Evolutionary conservation across 2,113 vertebrate species (phyloP), one percentile per base, ranked within the genome.

Genomic region (Tricholaema leucomelas): DNA sequence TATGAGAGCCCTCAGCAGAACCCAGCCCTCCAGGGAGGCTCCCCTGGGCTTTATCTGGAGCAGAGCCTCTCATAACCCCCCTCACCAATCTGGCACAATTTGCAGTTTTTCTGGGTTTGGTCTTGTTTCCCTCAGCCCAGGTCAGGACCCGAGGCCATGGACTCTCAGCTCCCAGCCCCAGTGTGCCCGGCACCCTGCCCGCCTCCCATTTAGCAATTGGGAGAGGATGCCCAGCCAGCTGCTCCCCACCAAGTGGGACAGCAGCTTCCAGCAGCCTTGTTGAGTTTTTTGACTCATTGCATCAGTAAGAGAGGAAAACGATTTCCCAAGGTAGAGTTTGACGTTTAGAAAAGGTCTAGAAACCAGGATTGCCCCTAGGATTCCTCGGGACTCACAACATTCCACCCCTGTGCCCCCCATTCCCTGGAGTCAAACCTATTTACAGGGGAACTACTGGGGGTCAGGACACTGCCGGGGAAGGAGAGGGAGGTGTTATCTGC

Each of bases 61-160:
- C 69, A 72, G 60, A 50, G 74, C 12, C 4, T 20, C 81, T 69
- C 59, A 1, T 6, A n/a, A 56, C 10, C 46, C 58, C 10, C 13
- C 48, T 30, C 5, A 4, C 23, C 12, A 3, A 75, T 88, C 94
- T 94, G 96, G 94, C 81, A 93, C 90, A 96, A 94, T 93, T 90
- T 94, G 92, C 96, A 85, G 90, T 95, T 94, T 92, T 89, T 85
- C 70, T 73, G 85, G 80, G 35, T 61, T 92, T 88, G 13, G 72
- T 79, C 91, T 91, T 70, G 88, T 55, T 81, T 66, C 84, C 75
- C 76, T 84, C 80, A 87, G 88, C 40, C 78, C 66, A 55, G 85
- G 79, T 59, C 17, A 8, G 27, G 4, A 12, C 55, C 78, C 1
- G 4, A 35, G 81, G 31, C 54, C 30, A 4, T 0, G 42, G 81